phyloP scores from a whole-genome alignment of 2,888 invertebrate genomes.

The Ferdinandea cuprea region DNA sequence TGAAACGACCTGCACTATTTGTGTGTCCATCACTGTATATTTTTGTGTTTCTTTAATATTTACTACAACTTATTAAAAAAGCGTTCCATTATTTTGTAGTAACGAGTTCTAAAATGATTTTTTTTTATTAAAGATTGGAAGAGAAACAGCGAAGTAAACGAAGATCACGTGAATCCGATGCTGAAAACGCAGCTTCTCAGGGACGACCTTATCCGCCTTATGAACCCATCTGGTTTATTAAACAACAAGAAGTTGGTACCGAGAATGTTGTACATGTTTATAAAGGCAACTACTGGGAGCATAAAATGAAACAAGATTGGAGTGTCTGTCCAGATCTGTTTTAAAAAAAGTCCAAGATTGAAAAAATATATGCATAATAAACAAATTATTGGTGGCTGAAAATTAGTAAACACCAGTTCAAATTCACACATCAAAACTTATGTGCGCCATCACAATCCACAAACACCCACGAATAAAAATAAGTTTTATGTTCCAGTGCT shows the following conservation, averaged over 20 bases:
- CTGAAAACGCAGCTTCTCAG: conserved; percentile 88
- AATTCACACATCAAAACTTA: conserved; percentile 9
- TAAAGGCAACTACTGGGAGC: conserved; percentile 96
- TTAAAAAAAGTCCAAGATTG: conserved; percentile 75
- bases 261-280: conserved; percentile 90
- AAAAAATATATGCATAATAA: conserved; percentile 24
- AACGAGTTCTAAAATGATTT: not conserved
- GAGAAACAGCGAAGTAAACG: conserved; percentile 96
- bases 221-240: conserved; percentile 95
- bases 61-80: too few relatives aligned
- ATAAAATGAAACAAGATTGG: conserved; percentile 95
- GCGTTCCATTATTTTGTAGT: too few relatives aligned
- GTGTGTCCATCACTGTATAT: too few relatives aligned
- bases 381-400: conserved; percentile 9
- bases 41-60: too few relatives aligned
- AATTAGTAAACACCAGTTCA: conserved; percentile 35
- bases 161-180: conserved; percentile 90
- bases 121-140: conserved; percentile 87
- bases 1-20: too few relatives aligned
- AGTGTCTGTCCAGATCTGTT: conserved; percentile 93
- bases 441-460: conserved; percentile 49
- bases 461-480: conserved; percentile 36
- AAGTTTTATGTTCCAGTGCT: conserved; percentile 67
- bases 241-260: conserved; percentile 88
- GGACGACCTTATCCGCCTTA: conserved; percentile 88